Base-by-base conservation (phyloP, 92 coral and sea anemone genomes). In the Parazoanthus darwini region DNA sequence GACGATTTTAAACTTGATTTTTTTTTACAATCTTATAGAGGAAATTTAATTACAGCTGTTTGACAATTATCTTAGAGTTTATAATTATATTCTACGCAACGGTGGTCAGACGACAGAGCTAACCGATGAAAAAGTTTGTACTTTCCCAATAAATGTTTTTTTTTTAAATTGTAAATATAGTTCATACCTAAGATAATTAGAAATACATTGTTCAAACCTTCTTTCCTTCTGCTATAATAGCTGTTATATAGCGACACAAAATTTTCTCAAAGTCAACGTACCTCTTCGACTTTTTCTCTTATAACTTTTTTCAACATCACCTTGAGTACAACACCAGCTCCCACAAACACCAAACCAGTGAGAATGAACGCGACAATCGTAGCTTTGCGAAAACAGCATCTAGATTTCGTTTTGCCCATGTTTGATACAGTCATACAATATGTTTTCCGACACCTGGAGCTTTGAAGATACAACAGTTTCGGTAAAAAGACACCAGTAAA, bases 301-400 rank as follows among this genome's bases (percentile, higher is more conserved):
- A 83, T 83, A 26, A 83, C 18, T 22, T 83, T 70, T n/a, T 83
- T 58, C 23, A 83, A 26, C 66, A 83, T 42, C 29, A 44, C 35
- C 71, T 74, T 70, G 42, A 70, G 66, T 20, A 71, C 63, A 68
- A 83, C n/a, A 43, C 87, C 77, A 25, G 67, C 87, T 83, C 50
- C 65, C 26, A 71, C 54, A 70, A 68, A 39, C 67, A 46, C 77
- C 66, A 83, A 2, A 26, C 79, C 79, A 83, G 77, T 68, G 22
- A 83, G 33, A 7, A 83, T 33, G 26, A 83, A 83, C 6, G 87
- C 78, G 37, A 70, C 78, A 25, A 71, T 29, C 0, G 87, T 70
- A 70, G 77, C 66, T 70, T 50, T 71, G 44, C 44, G 87, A 46
- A 37, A 44, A 8, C 25, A 83, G 54, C 78, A 83, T 33, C 84